Conservation (phyloP, 2,888 invertebrate species). For the Venusia cambrica region DNA sequence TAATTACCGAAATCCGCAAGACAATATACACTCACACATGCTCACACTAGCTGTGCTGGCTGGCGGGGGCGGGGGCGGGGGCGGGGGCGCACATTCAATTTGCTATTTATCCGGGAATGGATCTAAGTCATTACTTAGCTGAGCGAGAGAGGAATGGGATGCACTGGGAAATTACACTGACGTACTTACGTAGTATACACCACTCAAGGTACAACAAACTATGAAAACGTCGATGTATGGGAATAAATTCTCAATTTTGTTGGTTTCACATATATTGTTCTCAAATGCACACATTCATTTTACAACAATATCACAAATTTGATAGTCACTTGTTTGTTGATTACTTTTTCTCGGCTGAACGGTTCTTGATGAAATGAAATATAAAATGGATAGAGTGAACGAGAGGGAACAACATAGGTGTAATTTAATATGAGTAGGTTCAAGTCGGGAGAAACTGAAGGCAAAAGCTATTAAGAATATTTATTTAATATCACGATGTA, state of each 20-base stretch:
- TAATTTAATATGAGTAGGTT: too few species aligned
- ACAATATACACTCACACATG: slow-evolving; percentile 24
- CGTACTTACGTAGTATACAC: slow-evolving; percentile 58
- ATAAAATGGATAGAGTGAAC: too few species aligned
- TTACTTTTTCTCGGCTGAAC: too few species aligned
- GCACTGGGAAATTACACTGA: slow-evolving; percentile 72
- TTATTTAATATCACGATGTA: too few species aligned
- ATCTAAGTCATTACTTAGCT: slow-evolving; percentile 81
- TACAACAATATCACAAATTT: too few species aligned
- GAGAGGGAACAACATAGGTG: too few species aligned
- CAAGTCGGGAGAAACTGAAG: too few species aligned
- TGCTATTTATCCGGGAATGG: slow-evolving; percentile 80
- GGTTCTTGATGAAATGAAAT: too few species aligned
- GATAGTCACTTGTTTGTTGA: too few species aligned
- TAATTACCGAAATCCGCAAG: slow-evolving; percentile 39
- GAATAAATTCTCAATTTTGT: slow-evolving; percentile 26
- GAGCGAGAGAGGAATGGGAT: slow-evolving; percentile 73
- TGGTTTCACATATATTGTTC: too few species aligned
- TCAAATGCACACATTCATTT: too few species aligned
- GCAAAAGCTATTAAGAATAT: too few species aligned
- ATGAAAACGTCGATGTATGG: slow-evolving; percentile 16
- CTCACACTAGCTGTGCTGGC: slow-evolving; percentile 33
- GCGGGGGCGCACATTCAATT: slow-evolving; percentile 74
- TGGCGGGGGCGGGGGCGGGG: slow-evolving; percentile 34
- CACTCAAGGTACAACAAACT: slow-evolving; percentile 25